Base-by-base conservation (phyloP, 2,113 vertebrate species). In the Apistogramma diplotaenia region DNA sequence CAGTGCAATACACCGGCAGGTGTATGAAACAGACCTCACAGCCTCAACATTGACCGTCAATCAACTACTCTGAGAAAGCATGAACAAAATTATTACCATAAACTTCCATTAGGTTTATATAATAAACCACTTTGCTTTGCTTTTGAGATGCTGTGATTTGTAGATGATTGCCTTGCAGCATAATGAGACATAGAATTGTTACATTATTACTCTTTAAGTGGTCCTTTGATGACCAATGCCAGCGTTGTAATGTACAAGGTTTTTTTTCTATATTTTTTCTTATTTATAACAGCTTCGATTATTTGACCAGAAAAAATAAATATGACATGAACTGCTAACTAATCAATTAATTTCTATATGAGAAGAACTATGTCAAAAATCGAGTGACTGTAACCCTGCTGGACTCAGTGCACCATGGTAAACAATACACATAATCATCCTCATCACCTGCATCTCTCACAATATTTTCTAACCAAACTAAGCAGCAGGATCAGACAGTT, bases 381-480 rank as follows among this genome's bases (percentile, higher is more conserved):
- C n/a, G 10, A 29, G 43, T 51, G 25, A n/a, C n/a, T 18, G 29
- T 51, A 70, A 51, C 43, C 43, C 25, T 51, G 6, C 10, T 49
- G 65, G 65, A 29, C 43, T 27, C 11, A 70, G 40, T 49, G 10
- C 25, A 49, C 43, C 43, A 51, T 51, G n/a, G 51, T 51, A 70
- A 35, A 54, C 29, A 54, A 54, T n/a, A 57, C 21, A 13, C n/a
- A 31, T 18, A 33, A 59, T 35, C 55, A 67, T 33, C 27, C 37
- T 23, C 15, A 2, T 60, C 35, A 57, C 9, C 57, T 49, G 62
- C 21, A 70, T 70, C 54, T 18, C 21, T 82, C 27, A 21, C 56
- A 71, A 61, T 77, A 71, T 79, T 82, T 79, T 81, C 37, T 71
- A 56, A 79, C 27, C 29, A 75, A 74, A 23, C 57, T 54, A 51